phyloP scores from a whole-genome alignment of 64 coral and sea anemone species.

The Montipora sp. region DNA sequence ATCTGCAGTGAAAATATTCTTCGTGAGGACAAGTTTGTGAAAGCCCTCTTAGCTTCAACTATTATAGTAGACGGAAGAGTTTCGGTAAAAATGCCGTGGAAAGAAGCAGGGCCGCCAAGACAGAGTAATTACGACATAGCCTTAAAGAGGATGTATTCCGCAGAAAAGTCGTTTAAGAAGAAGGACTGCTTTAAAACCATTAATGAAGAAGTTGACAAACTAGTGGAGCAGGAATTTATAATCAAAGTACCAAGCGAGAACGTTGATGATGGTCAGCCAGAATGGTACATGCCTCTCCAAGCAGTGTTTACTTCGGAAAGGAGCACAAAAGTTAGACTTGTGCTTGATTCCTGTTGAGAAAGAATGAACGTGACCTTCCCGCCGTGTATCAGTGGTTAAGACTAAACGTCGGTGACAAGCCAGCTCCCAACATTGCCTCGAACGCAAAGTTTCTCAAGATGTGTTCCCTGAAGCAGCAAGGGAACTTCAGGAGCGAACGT shows the following conservation, averaged over 20 bases:
- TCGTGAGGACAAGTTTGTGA: conserved; percentile 67
- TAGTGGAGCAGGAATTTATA: background rate
- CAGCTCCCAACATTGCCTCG: background rate
- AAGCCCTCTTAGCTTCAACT: conserved; percentile 56
- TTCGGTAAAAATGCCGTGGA: background rate
- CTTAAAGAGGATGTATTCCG: background rate
- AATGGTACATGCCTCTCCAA: background rate
- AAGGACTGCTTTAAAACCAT: background rate
- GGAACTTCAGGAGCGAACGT: conserved; percentile 26
- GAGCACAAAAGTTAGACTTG: background rate
- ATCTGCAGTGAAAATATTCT: conserved; percentile 61
- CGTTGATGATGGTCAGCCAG: background rate
- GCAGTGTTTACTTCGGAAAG: background rate
- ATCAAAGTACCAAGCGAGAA: background rate
- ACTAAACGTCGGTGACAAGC: background rate
- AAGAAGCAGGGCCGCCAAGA: background rate
- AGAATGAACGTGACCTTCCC: background rate
- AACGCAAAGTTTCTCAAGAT: conserved; percentile 26
- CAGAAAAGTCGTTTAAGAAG: background rate
- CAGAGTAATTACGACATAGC: background rate
- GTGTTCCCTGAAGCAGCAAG: conserved; percentile 15
- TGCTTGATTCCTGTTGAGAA: background rate
- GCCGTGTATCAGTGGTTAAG: background rate
- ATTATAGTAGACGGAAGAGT: conserved; percentile 55
- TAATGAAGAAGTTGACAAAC: background rate